Evolutionary conservation across 2,113 vertebrate species (phyloP).

Genomic region (Mormoops blainvillei): DNA sequence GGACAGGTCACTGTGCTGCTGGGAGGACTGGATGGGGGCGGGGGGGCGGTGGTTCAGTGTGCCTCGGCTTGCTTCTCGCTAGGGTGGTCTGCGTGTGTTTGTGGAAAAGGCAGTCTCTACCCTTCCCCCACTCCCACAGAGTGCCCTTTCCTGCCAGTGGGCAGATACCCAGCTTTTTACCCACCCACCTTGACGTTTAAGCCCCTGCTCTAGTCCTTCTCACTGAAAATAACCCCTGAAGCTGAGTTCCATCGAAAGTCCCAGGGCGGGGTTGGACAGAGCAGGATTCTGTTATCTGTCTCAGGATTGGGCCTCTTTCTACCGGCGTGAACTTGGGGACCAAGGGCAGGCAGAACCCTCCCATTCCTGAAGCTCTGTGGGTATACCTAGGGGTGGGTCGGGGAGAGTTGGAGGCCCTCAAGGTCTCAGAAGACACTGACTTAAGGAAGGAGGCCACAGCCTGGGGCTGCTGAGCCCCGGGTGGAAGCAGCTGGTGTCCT

Average conservation of each 20-base stretch:
- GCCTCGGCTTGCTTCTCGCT: not conserved
- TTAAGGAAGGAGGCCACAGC: not conserved
- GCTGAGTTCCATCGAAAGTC: not conserved
- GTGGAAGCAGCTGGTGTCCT: not conserved
- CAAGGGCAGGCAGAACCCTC: not conserved
- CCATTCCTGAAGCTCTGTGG: not conserved
- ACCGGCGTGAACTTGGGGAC: not conserved
- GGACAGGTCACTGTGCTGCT: not conserved
- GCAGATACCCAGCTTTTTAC: not conserved
- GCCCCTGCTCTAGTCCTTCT: not conserved
- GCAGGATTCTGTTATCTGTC: no score
- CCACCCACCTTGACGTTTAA: not conserved
- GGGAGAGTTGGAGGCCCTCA: no score
- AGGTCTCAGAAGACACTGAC: not conserved
- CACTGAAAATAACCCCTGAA: not conserved
- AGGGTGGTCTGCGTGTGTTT: not conserved
- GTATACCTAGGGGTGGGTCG: fast-evolving
- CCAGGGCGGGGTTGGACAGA: not conserved
- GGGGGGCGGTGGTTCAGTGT: not conserved
- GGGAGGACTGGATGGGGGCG: no score
- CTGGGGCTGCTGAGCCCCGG: not conserved
- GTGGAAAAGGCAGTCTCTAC: not conserved
- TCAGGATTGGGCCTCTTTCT: not conserved
- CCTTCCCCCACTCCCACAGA: not conserved
- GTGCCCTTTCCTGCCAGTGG: not conserved